Percentiles rank a stretch among this genome's conserved stretches.
phyloP scores from a whole-genome alignment of 2,888 invertebrate genomes.

The Dendrolimus pini region DNA sequence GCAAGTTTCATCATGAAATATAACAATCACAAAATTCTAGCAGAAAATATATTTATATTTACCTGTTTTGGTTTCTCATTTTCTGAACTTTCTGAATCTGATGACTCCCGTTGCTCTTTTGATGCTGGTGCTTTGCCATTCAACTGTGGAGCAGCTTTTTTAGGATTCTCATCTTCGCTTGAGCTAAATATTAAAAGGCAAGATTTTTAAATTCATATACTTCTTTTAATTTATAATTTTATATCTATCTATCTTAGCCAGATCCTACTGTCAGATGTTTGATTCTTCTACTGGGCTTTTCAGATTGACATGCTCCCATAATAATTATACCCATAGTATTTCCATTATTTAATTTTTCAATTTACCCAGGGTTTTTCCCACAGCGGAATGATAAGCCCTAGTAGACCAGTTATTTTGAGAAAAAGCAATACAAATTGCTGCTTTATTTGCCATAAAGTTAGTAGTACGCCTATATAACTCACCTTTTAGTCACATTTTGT shows the following conservation, averaged over 20 bases:
- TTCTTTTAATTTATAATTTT: no score
- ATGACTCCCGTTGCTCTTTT: constrained; percentile 48
- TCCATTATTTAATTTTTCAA: constrained; percentile 38
- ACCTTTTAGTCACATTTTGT: constrained; percentile 11
- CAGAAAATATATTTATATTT: constrained; percentile 7
- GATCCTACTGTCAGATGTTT: no score
- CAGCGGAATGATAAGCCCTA: no score
- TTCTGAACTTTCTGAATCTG: constrained; percentile 59
- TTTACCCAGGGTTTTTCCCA: no score
- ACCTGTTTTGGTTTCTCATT: constrained; percentile 48
- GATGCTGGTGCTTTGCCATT: constrained; percentile 45
- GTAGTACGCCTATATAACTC: constrained; percentile 4
- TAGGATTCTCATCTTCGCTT: constrained; percentile 27
- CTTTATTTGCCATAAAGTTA: no score
- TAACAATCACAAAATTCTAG: neutral
- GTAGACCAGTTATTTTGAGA: no score
- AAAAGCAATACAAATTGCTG: no score
- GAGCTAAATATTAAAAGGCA: no score
- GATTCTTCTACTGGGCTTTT: no score
- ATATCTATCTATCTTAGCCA: no score
- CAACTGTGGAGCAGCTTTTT: constrained; percentile 30
- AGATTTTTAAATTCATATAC: no score
- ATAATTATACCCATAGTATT: constrained; percentile 19
- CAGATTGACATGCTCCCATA: no score
- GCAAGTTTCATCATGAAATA: neutral